Evolutionary conservation across 2,113 vertebrate species (phyloP), one percentile per base, ranked within the genome.

Genomic region (Mixornis gularis): DNA sequence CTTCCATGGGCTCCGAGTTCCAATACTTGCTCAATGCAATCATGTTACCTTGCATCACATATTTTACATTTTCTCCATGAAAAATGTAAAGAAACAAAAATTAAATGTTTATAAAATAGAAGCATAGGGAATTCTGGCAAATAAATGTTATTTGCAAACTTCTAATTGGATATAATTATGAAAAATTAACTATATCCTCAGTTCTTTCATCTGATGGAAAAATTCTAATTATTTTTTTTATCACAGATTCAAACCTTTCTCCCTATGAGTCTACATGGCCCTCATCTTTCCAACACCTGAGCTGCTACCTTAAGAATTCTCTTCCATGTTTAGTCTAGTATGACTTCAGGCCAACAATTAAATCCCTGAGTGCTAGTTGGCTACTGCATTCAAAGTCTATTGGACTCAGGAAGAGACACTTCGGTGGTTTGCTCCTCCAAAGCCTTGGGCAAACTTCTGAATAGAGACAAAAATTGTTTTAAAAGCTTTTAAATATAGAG

Each of bases 381-480:
- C 63, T 85, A 34, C 41, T 20, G 26, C 0, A 0, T 62, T 87
- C 48, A 30, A 84, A 82, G 46, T 18, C 48, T 85, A n/a, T 41
- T 34, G 55, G 34, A 66, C 25, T 82, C 0, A 0, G 17, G 43
- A 82, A 60, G 36, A 90, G 55, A n/a, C 19, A 73, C 58, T 89
- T 87, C 15, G 63, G 69, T 85, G 83, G 73, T 80, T 94, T 94
- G 52, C 58, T 85, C 60, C 48, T 71, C 46, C 59, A 83, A 43
- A 89, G 90, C 93, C 91, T 81, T 62, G 44, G 88, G 84, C 86
- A 91, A 93, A 84, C 49, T 73, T 87, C 38, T 78, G 43, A 88
- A 70, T 9, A 46, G 40, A 71, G 43, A 40, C 32, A 80, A 72
- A 88, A 70, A 24, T 51, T 52, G 34, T n/a, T 78, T 85, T n/a